phyloP scores from a whole-genome alignment of 2,888 invertebrate species.

The Smittia sp. region DNA sequence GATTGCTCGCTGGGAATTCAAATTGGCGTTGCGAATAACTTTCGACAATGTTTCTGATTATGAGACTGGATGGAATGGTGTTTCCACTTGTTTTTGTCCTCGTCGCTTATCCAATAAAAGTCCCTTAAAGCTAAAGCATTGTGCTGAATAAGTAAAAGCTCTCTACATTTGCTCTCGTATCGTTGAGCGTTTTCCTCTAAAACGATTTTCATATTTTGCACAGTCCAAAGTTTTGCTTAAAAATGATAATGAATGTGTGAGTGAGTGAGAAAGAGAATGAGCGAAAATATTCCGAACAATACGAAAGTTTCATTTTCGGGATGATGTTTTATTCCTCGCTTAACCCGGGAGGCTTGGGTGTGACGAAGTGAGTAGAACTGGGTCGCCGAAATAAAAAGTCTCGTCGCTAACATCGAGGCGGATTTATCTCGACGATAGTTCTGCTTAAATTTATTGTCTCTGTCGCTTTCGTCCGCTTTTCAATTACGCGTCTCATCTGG shows the following conservation, averaged over 20 bases:
- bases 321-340: conserved; percentile 10
- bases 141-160: too few species aligned
- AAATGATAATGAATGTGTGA: conserved; percentile 5
- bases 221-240: not conserved
- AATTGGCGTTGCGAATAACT: too few species aligned
- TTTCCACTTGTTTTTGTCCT: too few species aligned
- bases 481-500: not conserved
- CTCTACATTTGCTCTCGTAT: too few species aligned
- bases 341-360: not conserved
- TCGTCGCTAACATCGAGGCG: not conserved
- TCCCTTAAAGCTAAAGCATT: too few species aligned
- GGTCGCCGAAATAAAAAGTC: not conserved
- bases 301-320: not conserved
- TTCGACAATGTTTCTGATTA: too few species aligned
- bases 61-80: too few species aligned
- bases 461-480: not conserved
- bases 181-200: too few species aligned
- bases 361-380: conserved; percentile 6
- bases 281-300: conserved; percentile 1
- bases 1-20: too few species aligned
- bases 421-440: not conserved
- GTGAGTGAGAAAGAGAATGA: not conserved
- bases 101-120: too few species aligned
- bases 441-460: not conserved
- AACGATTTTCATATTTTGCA: not conserved